These are phyloP conservation scores for Sisyra terminalis DNA, from an alignment of 2,888 invertebrate genomes.

Conservation along the genomic window DNA sequence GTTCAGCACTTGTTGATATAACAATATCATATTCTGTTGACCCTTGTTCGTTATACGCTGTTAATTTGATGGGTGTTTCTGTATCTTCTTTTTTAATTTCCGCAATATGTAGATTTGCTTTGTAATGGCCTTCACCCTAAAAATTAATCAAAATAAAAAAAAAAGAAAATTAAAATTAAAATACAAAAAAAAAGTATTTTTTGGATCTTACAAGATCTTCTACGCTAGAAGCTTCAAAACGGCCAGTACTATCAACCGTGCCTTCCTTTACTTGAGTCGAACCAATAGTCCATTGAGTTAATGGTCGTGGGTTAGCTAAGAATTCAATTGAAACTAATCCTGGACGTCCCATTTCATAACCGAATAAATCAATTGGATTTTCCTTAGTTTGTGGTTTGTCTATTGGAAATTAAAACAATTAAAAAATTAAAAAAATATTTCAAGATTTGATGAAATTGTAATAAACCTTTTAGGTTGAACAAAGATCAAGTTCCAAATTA, in stretches of 20 bases:
- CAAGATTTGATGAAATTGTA: background rate
- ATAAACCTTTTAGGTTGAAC: background rate
- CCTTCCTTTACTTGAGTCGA: slow-evolving; percentile 36
- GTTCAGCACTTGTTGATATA: slow-evolving; percentile 48
- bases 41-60: slow-evolving; percentile 53
- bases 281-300: slow-evolving; percentile 49
- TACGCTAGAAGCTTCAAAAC: slow-evolving; percentile 31
- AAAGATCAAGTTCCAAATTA: too few relatives aligned
- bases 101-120: slow-evolving; percentile 46
- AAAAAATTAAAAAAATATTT: slow-evolving; percentile 10
- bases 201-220: slow-evolving; percentile 26
- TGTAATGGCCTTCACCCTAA: slow-evolving; percentile 51
- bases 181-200: slow-evolving; percentile 5
- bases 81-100: slow-evolving; percentile 59
- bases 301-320: slow-evolving; percentile 52
- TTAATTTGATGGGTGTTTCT: slow-evolving; percentile 48
- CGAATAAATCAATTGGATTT: slow-evolving; percentile 48
- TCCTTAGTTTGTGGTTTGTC: slow-evolving; percentile 46
- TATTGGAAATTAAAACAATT: slow-evolving; percentile 20
- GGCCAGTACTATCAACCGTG: slow-evolving; percentile 27
- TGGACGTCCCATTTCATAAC: slow-evolving; percentile 52
- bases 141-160: slow-evolving; percentile 9
- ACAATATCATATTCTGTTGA: slow-evolving; percentile 42
- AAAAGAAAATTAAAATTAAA: background rate
- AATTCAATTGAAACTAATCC: slow-evolving; percentile 58